phyloP scores from a whole-genome alignment of 2,888 invertebrate genomes.

The Adineta ricciae region DNA sequence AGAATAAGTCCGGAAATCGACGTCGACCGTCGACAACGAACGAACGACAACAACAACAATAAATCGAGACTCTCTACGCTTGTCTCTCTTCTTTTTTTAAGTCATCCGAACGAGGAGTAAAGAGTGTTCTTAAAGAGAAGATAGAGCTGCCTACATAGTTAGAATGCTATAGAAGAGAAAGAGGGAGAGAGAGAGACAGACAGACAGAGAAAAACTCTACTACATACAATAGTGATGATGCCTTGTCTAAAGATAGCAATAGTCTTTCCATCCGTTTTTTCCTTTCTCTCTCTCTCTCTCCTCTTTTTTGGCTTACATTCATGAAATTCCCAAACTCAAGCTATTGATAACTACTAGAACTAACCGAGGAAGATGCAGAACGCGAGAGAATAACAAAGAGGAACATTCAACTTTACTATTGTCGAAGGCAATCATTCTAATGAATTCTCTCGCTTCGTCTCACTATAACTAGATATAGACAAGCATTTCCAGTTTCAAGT shows the following conservation, averaged over 20 bases:
- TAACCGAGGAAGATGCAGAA: neutral
- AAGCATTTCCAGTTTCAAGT: neutral
- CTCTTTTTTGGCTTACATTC: neutral
- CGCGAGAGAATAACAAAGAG: neutral
- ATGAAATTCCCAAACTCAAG: neutral
- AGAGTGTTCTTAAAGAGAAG: neutral
- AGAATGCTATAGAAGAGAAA: neutral
- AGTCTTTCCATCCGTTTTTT: neutral
- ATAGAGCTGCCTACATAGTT: neutral
- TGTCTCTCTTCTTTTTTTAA: neutral
- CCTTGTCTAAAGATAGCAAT: neutral
- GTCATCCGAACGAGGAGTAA: neutral
- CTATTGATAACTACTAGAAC: neutral
- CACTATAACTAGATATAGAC: neutral
- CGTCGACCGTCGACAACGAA: neutral
- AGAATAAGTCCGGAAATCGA: conserved; percentile 5
- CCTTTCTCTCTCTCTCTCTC: neutral
- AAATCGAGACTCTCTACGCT: conserved; percentile 5
- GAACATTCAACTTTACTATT: neutral
- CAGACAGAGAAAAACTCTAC: no score
- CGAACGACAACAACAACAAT: conserved; percentile 13
- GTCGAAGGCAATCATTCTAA: neutral
- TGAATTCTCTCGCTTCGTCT: neutral
- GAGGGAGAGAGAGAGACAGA: neutral
- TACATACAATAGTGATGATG: neutral